These are phyloP conservation scores for Beroe forskalii DNA, from an alignment of 37 sponge, comb jelly and placozoan genomes.

Conservation along the genomic window DNA sequence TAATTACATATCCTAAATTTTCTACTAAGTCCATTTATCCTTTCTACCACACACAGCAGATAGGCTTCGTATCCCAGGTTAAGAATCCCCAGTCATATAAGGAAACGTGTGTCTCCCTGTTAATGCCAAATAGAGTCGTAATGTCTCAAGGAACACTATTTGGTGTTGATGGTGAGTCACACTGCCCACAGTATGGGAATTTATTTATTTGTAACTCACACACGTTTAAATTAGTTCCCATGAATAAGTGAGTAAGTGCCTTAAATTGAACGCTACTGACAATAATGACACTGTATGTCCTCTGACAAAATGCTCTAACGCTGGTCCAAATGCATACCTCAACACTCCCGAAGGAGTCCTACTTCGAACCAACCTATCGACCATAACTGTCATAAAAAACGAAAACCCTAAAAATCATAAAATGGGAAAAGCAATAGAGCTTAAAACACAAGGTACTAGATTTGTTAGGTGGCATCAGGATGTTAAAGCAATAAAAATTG, in stretches of 20 bases:
- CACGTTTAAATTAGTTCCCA: neutral
- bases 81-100: neutral
- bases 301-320: neutral
- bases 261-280: too few relatives aligned
- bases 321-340: neutral
- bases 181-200: neutral
- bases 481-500: neutral
- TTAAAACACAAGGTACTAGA: neutral
- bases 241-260: too few relatives aligned
- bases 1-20: constrained; percentile 2
- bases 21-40: neutral
- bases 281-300: too few relatives aligned
- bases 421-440: neutral
- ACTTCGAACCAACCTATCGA: neutral
- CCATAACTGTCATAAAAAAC: neutral
- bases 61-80: neutral
- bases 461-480: neutral
- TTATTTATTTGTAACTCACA: neutral
- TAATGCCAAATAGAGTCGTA: neutral
- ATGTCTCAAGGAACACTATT: neutral
- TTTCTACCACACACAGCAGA: neutral
- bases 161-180: neutral
- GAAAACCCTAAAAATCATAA: neutral
- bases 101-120: neutral
- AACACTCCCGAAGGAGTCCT: neutral